phyloP scores from a whole-genome alignment of 1,140 invertebrate genomes.

The Drosophila pachea region DNA sequence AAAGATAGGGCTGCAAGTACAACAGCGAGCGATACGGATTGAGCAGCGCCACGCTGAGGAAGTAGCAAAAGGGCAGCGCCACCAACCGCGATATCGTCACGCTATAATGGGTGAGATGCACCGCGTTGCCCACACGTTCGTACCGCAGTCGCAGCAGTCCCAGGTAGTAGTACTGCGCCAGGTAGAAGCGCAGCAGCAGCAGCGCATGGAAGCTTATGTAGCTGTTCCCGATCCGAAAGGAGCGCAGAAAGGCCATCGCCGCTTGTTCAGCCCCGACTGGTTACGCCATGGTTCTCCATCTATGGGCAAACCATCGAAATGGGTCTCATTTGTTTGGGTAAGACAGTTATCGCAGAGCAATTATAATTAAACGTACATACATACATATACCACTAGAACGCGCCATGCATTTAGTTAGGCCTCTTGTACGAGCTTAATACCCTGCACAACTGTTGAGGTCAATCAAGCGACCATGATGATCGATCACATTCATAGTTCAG shows the following conservation, averaged over 20 bases:
- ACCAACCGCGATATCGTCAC: slow-evolving; percentile 43
- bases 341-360: no score
- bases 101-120: slow-evolving; percentile 42
- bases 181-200: slow-evolving; percentile 53
- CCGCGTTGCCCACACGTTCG: slow-evolving; percentile 14
- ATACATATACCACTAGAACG: no score
- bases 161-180: slow-evolving; percentile 41
- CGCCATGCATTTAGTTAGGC: no score
- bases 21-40: slow-evolving; percentile 29
- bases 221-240: slow-evolving; percentile 33
- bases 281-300: no score
- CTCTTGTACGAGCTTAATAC: no score
- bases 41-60: slow-evolving; percentile 32
- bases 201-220: slow-evolving; percentile 50
- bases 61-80: slow-evolving; percentile 36
- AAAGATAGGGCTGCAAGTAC: slow-evolving; percentile 45
- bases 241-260: slow-evolving; percentile 37
- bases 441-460: no score
- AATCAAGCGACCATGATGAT: no score
- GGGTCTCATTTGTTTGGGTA: no score
- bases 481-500: no score
- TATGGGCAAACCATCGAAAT: background rate
- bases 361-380: no score
- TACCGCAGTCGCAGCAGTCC: slow-evolving; percentile 48
- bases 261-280: background rate